Base-by-base conservation (phyloP, 1,140 invertebrate species). In the Meloidogyne floridensis region DNA sequence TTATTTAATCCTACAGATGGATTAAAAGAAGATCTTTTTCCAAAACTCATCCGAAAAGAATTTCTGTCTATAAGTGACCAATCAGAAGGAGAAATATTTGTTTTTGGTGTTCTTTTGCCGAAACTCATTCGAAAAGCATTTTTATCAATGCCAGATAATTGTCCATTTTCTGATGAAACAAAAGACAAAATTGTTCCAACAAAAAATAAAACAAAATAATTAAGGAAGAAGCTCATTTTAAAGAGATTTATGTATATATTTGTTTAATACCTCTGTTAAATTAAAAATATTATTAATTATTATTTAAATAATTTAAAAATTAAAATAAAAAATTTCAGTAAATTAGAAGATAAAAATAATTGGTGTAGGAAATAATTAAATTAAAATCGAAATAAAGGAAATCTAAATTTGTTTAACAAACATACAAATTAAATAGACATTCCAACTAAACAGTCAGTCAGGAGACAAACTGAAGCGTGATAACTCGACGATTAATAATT, bases 91-190 rank as follows among this genome's bases (percentile, higher is more conserved):
- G 72, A 32, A 18, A 42, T 56, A 79, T 20, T 59, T 20, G 59
- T 32, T 15, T 56, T 20, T 47, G 18, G 18, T 53, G 43, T 70
- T 43, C 74, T 71, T 75, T 81, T 82, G 65, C 81, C 81, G 20
- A 82, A 82, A 70, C 81, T 82, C 81, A 82, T 82, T 73, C 81
- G 32, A 54, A 82, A 82, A 15, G 81, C 77, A 65, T 82, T 82
- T 51, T 75, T 72, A 53, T 82, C 81, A 51, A 82, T 73, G 7
- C 0, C 5, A 65, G 15, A 65, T 6, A n/a, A 8, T 65, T 65
- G 2, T 65, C 7, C 59, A 65, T 4, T 65, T 65, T 65, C 3
- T 65, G 59, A 65, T n/a, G 59, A 59, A n/a, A 59, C 59, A 65
- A 65, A 65, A 65, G 59, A n/a, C n/a, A 65, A 65, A 65, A 65